Percentiles rank a stretch among this genome's conserved stretches.
Conservation (phyloP, 2,888 invertebrate species). For the Drosophila mimetica region DNA sequence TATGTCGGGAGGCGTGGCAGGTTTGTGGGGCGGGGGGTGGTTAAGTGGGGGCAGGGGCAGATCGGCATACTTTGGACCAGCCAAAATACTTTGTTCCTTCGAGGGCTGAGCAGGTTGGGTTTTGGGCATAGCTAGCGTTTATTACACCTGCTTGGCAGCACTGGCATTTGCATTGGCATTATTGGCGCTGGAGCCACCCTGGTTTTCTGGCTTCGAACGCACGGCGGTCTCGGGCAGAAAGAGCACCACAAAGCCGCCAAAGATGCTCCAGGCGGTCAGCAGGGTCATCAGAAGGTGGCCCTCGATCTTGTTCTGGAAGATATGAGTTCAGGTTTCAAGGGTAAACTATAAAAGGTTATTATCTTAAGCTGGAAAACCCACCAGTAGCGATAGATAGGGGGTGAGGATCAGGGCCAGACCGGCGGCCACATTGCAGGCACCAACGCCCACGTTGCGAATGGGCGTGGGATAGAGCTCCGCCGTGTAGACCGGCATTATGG, state of each 20-base stretch:
- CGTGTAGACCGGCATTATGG: slow-evolving; percentile 91
- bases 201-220: slow-evolving; percentile 44
- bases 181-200: slow-evolving; percentile 28
- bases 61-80: slow-evolving; percentile 79
- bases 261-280: slow-evolving; percentile 88
- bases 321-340: background rate
- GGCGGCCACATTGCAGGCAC: slow-evolving; percentile 90
- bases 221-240: slow-evolving; percentile 89
- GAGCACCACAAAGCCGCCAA: slow-evolving; percentile 90
- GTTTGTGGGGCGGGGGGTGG: slow-evolving; percentile 16
- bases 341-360: too few relatives aligned
- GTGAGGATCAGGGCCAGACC: slow-evolving; percentile 90
- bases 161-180: slow-evolving; percentile 76
- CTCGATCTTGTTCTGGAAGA: slow-evolving; percentile 87
- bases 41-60: slow-evolving; percentile 27
- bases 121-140: slow-evolving; percentile 10
- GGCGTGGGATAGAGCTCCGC: slow-evolving; percentile 90
- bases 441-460: slow-evolving; percentile 89
- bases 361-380: slow-evolving; percentile 84
- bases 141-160: slow-evolving; percentile 73
- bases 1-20: slow-evolving; percentile 58
- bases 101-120: slow-evolving; percentile 15
- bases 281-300: slow-evolving; percentile 89
- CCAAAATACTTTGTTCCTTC: slow-evolving; percentile 71
- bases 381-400: slow-evolving; percentile 91